Base-by-base conservation (phyloP, 2,888 invertebrate genomes). In the Cheilosia pagana region DNA sequence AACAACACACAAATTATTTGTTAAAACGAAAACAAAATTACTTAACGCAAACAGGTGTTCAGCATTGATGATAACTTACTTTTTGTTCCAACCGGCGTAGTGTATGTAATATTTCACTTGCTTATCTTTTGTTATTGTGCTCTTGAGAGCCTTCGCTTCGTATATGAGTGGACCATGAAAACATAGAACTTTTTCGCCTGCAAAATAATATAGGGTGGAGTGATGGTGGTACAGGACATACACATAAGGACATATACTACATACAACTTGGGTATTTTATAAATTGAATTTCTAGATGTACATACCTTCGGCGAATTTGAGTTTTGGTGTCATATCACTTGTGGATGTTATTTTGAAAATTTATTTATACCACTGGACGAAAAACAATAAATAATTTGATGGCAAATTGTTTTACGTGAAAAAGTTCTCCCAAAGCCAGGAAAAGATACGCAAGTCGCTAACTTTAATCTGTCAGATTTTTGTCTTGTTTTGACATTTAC, bases 81-180 rank as follows among this genome's bases (percentile, higher is more conserved):
- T 98, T 93, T 98, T 99, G 91, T 98, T 99, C 99, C 99, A 99
- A 1, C 98, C 98, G 87, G 98, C 98, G 91, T 99, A 99, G 92
- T 99, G 99, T 87, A 99, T 98, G 81, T 97, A 95, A 92, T 98
- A 98, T 90, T 96, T 95, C 7, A 97, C 94, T 91, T 95, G 95
- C 91, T 97, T 97, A 88, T 98, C 97, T 91, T 97, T 97, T 2
- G 95, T 95, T 87, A 96, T 93, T 68, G 95, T 94, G 87, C 95
- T 94, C 92, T 97, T 97, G 28, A 98, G 93, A 90, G 98, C 98
- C 94, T 99, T 99, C 43, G 98, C 98, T 93, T 99, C 98, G 91
- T 99, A 99, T 87, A 99, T 96, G 31, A 98, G 93, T 3, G 98
- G 98, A 0, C 98, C 98, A 92, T 99, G 98, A 90, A 98, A 99